Conservation (phyloP, 92 coral and sea anemone species). For the Epizoanthus fatuus region DNA sequence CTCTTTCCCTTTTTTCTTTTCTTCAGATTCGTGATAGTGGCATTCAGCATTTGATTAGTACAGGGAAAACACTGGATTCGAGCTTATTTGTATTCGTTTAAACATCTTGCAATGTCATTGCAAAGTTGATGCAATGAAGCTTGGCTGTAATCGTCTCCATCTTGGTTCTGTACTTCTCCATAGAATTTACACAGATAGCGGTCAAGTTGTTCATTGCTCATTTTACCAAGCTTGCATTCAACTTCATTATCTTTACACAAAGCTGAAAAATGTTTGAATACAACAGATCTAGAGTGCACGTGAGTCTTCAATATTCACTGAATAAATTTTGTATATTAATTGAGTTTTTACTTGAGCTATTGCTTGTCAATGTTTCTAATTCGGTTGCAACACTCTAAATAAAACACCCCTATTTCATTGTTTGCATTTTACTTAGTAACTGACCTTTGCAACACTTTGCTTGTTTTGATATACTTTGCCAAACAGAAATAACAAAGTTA, state of each 20-base stretch:
- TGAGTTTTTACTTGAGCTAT: no score
- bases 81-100: conserved; percentile 46
- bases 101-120: conserved; percentile 63
- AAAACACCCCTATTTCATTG: no score
- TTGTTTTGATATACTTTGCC: background rate
- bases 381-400: no score
- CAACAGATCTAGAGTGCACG: no score
- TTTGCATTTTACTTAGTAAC: no score
- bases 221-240: background rate
- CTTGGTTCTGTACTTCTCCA: conserved; percentile 63
- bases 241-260: conserved; percentile 27
- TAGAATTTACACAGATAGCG: conserved; percentile 51
- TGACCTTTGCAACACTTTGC: no score
- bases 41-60: conserved; percentile 69
- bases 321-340: no score
- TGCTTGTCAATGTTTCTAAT: no score
- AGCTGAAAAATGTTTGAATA: conserved; percentile 10
- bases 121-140: conserved; percentile 54
- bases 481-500: background rate
- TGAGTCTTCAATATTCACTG: no score
- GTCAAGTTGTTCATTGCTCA: conserved; percentile 47
- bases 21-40: conserved; percentile 57
- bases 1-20: no score
- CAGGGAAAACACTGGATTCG: conserved; percentile 47
- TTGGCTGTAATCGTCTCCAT: conserved; percentile 68